Evolutionary conservation across 2,888 invertebrate genomes (phyloP).

Genomic region (Bembecia ichneumoniformis): DNA sequence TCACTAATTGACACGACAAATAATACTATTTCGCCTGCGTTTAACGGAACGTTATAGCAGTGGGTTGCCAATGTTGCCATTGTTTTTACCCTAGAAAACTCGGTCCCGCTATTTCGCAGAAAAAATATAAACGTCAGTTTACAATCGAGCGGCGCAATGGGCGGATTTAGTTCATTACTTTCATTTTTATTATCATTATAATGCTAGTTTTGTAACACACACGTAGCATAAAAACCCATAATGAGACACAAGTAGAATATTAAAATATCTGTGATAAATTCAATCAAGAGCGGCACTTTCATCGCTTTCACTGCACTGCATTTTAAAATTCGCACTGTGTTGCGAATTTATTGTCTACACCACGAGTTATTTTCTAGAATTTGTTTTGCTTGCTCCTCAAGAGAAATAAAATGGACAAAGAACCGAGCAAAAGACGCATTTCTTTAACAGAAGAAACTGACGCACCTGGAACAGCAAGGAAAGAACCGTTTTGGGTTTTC

Average conservation of each 20-base stretch:
- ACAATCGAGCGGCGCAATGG: conserved; percentile 28
- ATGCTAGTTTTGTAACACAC: conserved; percentile 30
- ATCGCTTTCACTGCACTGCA: conserved; percentile 26
- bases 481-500: conserved; percentile 86
- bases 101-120: conserved; percentile 10
- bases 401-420: conserved; percentile 6
- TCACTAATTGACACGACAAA: no score
- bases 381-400: no score
- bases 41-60: conserved; percentile 16
- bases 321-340: conserved; percentile 5
- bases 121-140: conserved; percentile 22
- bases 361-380: no score
- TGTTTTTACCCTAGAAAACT: not conserved
- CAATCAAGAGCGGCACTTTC: conserved; percentile 26
- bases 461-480: conserved; percentile 24
- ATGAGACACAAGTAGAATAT: conserved; percentile 53
- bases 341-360: not conserved
- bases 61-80: conserved; percentile 16
- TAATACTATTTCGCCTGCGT: no score
- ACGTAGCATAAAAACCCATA: conserved; percentile 35
- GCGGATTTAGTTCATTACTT: conserved; percentile 18
- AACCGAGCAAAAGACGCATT: conserved; percentile 4
- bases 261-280: conserved; percentile 33
- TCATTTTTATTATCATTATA: conserved; percentile 19
- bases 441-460: conserved; percentile 3